Evolutionary conservation across 35 echinoderm and acorn worm species (phyloP).

Genomic region (Ophiothrix spiculata): DNA sequence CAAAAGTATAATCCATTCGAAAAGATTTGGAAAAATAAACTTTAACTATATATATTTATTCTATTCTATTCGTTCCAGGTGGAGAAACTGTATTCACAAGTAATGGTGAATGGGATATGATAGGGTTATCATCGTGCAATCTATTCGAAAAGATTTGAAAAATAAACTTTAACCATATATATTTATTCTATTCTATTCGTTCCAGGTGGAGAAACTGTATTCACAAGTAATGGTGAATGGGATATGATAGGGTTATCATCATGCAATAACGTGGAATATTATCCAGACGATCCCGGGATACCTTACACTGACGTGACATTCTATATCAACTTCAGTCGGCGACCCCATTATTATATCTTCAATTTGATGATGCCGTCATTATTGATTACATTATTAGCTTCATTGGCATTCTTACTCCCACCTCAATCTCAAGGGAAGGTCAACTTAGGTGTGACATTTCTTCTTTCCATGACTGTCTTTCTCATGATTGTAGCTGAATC

Average conservation of each 20-base stretch:
- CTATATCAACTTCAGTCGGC: slow-evolving; percentile 63
- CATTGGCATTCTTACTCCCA: slow-evolving; percentile 80
- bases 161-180: no score
- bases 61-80: slow-evolving; percentile 64
- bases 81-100: slow-evolving; percentile 64
- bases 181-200: no score
- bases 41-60: no score
- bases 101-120: slow-evolving; percentile 99
- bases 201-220: slow-evolving; percentile 79
- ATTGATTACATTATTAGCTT: slow-evolving; percentile 76
- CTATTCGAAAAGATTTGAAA: no score
- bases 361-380: slow-evolving; percentile 79
- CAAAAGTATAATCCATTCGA: no score
- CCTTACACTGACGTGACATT: slow-evolving; percentile 89
- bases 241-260: slow-evolving; percentile 72
- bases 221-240: slow-evolving; percentile 90
- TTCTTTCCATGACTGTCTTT: slow-evolving; percentile 96
- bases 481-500: slow-evolving; percentile 95
- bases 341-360: slow-evolving; percentile 90
- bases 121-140: slow-evolving; percentile 38
- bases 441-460: slow-evolving; percentile 83
- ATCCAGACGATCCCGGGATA: slow-evolving; percentile 86
- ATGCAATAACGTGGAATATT: slow-evolving; percentile 70
- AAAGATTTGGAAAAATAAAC: no score
- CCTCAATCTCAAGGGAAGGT: slow-evolving; percentile 93